Percentiles rank a stretch among this genome's conserved stretches.
phyloP scores from a whole-genome alignment of 2,113 vertebrate species.

The Dendrocopos noguchii region DNA sequence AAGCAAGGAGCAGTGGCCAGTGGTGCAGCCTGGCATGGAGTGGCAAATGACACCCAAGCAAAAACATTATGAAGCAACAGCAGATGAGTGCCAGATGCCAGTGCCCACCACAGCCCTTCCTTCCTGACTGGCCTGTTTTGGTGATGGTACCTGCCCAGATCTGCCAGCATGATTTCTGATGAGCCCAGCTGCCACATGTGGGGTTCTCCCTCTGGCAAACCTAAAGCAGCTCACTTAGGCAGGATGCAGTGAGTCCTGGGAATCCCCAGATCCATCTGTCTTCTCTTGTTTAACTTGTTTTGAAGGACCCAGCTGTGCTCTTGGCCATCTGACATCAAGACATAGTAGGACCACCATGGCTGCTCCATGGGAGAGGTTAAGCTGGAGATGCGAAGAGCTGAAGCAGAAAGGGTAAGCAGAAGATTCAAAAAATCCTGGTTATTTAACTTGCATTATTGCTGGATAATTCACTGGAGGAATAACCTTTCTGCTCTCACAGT shows the following conservation, averaged over 20 bases:
- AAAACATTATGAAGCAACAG: not conserved
- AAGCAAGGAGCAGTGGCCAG: not conserved
- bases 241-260: not conserved
- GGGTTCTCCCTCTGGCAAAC: not conserved
- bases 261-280: not conserved
- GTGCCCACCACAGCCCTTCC: not conserved
- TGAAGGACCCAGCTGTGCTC: not conserved
- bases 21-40: not conserved
- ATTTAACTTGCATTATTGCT: not conserved
- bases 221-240: not conserved
- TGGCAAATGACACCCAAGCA: not conserved
- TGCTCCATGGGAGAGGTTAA: not conserved
- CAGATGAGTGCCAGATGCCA: not conserved
- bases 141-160: not conserved
- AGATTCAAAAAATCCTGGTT: not conserved
- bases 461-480: not conserved
- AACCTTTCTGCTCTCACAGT: not conserved
- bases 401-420: not conserved
- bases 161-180: not conserved
- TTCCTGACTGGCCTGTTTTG: not conserved
- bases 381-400: not conserved
- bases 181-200: not conserved
- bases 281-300: not conserved
- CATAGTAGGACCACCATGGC: not conserved
- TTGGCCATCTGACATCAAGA: not conserved